These are phyloP conservation scores for Cyphomyrus plagiostoma DNA, from an alignment of 2,113 vertebrate species.

Conservation along the genomic window DNA sequence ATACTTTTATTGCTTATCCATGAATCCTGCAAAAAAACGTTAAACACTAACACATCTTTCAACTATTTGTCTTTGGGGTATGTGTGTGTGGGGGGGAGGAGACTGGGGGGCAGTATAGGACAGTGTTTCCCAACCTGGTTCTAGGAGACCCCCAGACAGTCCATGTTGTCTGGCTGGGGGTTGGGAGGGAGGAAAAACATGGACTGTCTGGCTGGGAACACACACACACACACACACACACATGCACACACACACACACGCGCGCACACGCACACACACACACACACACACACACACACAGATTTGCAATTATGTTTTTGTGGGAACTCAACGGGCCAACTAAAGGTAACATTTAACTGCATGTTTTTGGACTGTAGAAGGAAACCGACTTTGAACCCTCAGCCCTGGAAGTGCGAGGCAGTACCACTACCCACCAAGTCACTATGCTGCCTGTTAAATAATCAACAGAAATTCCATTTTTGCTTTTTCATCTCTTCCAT, in stretches of 20 bases:
- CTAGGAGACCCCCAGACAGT: neutral
- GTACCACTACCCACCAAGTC: neutral
- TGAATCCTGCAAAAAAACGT: neutral
- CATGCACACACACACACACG: no score
- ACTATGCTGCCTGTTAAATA: neutral
- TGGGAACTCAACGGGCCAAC: neutral
- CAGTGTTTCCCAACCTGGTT: neutral
- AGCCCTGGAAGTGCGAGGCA: neutral
- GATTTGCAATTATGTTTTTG: no score
- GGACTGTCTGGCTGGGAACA: no score
- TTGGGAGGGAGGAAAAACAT: neutral
- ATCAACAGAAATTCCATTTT: neutral
- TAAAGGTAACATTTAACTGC: neutral
- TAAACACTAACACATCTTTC: neutral
- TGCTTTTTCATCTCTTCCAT: neutral
- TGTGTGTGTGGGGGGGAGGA: neutral
- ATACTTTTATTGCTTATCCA: neutral
- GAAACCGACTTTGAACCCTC: neutral
- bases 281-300: no score
- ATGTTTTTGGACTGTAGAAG: neutral
- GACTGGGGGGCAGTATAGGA: neutral
- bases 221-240: no score
- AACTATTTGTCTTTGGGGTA: neutral
- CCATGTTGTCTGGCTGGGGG: neutral
- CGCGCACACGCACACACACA: no score